Base-by-base conservation (phyloP, 2,888 invertebrate genomes). In the Ischnura elegans region DNA sequence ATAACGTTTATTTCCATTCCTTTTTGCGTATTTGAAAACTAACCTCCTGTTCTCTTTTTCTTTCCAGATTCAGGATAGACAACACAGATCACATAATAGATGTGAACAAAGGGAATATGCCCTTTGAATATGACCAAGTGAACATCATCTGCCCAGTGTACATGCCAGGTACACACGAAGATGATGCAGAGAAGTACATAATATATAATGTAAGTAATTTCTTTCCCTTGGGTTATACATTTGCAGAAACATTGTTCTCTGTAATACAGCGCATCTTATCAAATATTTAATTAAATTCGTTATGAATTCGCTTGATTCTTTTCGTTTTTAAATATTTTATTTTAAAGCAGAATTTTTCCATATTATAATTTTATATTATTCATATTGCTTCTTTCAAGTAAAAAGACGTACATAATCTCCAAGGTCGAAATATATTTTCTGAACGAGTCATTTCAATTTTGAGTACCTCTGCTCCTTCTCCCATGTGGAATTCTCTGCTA, bases 71-170 rank as follows among this genome's bases (percentile, higher is more conserved):
- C 97, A 98, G 99, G 96, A 99, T 99, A 97, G 99, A 99, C 97
- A 99, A 99, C 96, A 99, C 99, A 93, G 99, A 99, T 96, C 99
- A 99, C 96, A 98, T 99, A 96, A 99, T 99, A 96, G 99, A 99
- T 96, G 98, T 99, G 95, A 99, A 99, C 96, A 98, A 98, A 96
- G 98, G 98, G 95, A 99, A 99, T 96, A 97, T 98, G 95, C 98
- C 98, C 95, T 99, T 98, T 96, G 99, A 99, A 96, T 99, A 98
- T 96, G 99, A 99, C 96, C 99, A 99, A 97, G 99, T 99, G 95
- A 99, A 99, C 96, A 98, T 99, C 96, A 98, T 99, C 96, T 99
- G 99, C 97, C 99, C 99, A 93, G 98, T 98, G 94, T 99, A 99
- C 95, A 97, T 98, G 94, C 98, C 98, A 46, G 98, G 98, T 94